These are phyloP conservation scores for Habrosyne pyritoides DNA, from an alignment of 2,888 invertebrate genomes.

Conservation along the genomic window DNA sequence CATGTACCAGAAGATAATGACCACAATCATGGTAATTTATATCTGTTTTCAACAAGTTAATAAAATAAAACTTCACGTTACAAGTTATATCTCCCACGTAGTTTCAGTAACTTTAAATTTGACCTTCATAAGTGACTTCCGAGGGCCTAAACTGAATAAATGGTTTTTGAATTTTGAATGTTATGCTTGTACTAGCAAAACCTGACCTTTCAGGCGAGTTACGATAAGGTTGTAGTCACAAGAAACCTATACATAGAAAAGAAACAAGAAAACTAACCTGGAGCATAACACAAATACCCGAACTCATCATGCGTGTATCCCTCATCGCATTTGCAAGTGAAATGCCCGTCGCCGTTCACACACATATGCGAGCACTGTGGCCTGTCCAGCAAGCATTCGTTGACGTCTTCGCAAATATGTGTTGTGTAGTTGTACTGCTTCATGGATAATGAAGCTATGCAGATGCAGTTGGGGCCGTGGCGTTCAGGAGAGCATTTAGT, in stretches of 20 bases:
- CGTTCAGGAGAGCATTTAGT: conserved; percentile 53
- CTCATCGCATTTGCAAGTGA: conserved; percentile 85
- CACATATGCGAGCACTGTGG: conserved; percentile 89
- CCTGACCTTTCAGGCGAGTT: no score
- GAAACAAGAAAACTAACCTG: conserved; percentile 41
- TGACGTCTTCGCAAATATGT: conserved; percentile 78
- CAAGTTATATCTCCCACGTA: no score
- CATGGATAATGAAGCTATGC: conserved; percentile 65
- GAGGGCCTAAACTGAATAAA: no score
- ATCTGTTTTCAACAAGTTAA: no score
- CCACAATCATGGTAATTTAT: no score
- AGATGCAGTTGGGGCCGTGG: conserved; percentile 79
- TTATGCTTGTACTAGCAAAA: no score
- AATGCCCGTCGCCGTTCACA: conserved; percentile 83
- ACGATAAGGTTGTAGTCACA: no score
- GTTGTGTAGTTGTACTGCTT: conserved; percentile 56
- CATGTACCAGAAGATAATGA: no score
- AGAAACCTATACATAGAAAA: neutral
- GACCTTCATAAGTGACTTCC: no score
- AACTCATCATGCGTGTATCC: conserved; percentile 49
- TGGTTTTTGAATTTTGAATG: no score
- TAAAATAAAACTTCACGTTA: no score
- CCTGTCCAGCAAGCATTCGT: conserved; percentile 85
- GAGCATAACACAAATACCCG: conserved; percentile 57
- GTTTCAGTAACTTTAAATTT: no score